These are phyloP conservation scores for Achlya flavicornis DNA, from an alignment of 2,888 invertebrate species.

Conservation along the genomic window DNA sequence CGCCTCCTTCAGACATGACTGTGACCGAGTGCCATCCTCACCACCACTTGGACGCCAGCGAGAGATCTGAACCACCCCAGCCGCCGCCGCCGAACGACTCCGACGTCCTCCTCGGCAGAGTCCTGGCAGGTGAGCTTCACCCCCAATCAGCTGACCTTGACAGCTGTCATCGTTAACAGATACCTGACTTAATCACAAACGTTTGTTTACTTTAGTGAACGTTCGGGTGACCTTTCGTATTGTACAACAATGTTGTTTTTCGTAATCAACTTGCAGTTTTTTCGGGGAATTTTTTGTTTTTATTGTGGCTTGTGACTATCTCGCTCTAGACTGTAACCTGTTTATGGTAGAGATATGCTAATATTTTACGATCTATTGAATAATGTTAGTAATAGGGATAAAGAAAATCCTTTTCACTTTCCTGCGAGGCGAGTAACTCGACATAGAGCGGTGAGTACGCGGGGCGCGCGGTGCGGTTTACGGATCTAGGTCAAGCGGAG, in stretches of 20 bases:
- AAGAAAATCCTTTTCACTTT: conserved; percentile 77
- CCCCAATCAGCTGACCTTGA: conserved; percentile 56
- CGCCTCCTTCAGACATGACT: conserved; percentile 61
- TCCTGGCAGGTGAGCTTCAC: conserved; percentile 73
- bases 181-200: conserved; percentile 25
- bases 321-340: neutral
- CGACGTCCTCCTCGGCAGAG: conserved; percentile 76
- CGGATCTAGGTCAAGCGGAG: conserved; percentile 82
- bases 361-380: conserved; percentile 18
- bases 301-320: neutral
- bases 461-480: conserved; percentile 43
- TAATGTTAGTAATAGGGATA: conserved; percentile 40
- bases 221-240: neutral
- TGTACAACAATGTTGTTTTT: neutral
- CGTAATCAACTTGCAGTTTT: neutral
- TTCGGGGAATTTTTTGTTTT: neutral
- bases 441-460: conserved; percentile 33
- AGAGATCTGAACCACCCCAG: conserved; percentile 42
- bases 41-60: conserved; percentile 52
- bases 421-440: conserved; percentile 49
- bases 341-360: neutral
- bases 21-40: conserved; percentile 73
- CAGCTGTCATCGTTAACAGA: conserved; percentile 38
- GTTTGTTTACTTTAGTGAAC: conserved; percentile 28
- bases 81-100: conserved; percentile 59